Base-by-base conservation (phyloP, 2,888 invertebrate species). In the Eupithecia subumbrata region DNA sequence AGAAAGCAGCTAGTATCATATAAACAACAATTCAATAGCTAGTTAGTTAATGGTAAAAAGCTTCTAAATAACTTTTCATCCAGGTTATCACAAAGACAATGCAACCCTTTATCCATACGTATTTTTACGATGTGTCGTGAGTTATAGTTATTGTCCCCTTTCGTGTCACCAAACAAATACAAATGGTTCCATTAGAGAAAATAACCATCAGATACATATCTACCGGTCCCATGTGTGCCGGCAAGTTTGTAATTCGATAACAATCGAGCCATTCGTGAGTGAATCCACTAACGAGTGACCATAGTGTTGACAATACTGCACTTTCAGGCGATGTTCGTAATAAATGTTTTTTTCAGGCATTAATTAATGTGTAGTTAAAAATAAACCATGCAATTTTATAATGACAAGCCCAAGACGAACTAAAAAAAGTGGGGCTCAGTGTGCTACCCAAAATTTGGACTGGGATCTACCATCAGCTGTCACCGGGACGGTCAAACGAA, bases 391-490 rank as follows among this genome's bases (percentile, higher is more conserved):
- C 85, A 81, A 90, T 84, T 82, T 84, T 87, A 94, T 93, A 91
- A 95, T 95, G 95, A 94, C 94, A 85, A 95, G 95, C 86, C 95
- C 93, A 84, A 94, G 94, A 91, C 93, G 92, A 84, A 89, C 89
- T 84, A 93, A 92, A 91, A 93, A 92, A 81, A 89, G 86, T 90
- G 89, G 86, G 79, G 89, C 88, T 84, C 92, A 92, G 86, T 90
- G 92, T 87, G 84, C 87, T 80, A 84, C 89, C 75, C 92, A 90
- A 83, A 90, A 88, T 81, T 86, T 96, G 80, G 97, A 97, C 87
- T 97, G 97, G 97, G 97, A 97, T 87, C 96, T 96, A 37, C 96
- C 97, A 56, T 97, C 97, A 37, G 92, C 96, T 45, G 95, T 95
- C 86, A 97, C 97, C 1, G 97, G 97, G 18, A 97, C 97, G 2